Conservation (phyloP, 2,113 vertebrate species). For the Plestiodon gilberti region DNA sequence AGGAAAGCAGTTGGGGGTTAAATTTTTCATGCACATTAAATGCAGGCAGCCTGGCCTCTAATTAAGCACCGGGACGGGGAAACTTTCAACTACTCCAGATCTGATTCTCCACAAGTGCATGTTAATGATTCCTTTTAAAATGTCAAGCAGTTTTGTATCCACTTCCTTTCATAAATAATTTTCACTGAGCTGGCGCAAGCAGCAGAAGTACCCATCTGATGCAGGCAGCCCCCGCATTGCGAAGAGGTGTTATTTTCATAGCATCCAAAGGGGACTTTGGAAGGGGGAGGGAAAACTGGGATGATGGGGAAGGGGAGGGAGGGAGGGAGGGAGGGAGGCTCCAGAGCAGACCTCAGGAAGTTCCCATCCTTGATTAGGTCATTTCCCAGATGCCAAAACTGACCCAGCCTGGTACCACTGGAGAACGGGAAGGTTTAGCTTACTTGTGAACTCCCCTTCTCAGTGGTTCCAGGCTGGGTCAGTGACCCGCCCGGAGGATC, state of each 20-base stretch:
- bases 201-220: slow-evolving; percentile 60
- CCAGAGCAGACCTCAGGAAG: background rate
- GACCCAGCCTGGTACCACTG: no score
- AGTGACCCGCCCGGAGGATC: no score
- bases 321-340: no score
- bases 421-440: no score
- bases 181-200: slow-evolving; percentile 59
- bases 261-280: background rate
- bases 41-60: slow-evolving; percentile 53
- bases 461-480: no score
- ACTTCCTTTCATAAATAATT: slow-evolving; percentile 73
- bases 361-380: no score
- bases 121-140: slow-evolving; percentile 79
- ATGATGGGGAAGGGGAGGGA: background rate
- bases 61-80: slow-evolving; percentile 54
- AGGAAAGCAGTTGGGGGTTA: slow-evolving; percentile 41
- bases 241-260: background rate
- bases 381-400: no score
- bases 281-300: background rate
- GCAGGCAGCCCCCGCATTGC: background rate
- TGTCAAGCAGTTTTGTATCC: slow-evolving; percentile 77
- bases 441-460: no score
- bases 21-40: slow-evolving; percentile 59
- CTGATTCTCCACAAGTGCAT: slow-evolving; percentile 75
- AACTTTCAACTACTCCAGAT: slow-evolving; percentile 73